A percentile compares a stretch with the other conserved stretches of the same genome.
Evolutionary conservation across 2,888 invertebrate species (phyloP).

Genomic region (Eilema griseolum): DNA sequence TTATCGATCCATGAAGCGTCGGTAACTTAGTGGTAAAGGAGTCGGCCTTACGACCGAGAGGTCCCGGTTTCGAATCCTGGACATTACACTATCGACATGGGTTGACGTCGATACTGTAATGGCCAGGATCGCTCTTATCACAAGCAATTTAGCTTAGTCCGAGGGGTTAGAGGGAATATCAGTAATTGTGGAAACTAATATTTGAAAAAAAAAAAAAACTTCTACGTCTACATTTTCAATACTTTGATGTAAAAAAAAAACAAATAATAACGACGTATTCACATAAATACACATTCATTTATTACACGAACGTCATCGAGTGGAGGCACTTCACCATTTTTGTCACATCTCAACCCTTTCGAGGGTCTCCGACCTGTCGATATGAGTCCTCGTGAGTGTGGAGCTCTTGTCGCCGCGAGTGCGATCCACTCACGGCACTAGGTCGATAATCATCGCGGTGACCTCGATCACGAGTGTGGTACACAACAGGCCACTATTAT

Average conservation of each 20-base stretch:
- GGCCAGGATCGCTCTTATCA: no score
- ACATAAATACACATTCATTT: background rate
- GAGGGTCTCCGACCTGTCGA: constrained; percentile 8
- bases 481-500: constrained; percentile 10
- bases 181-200: no score
- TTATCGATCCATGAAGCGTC: no score
- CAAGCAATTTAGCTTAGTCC: no score
- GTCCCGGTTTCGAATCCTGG: no score
- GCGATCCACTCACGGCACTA: constrained; percentile 7
- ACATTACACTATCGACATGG: no score
- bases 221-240: no score
- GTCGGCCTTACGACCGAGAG: no score
- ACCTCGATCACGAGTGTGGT: constrained; percentile 23
- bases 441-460: constrained; percentile 21
- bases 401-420: constrained; percentile 10
- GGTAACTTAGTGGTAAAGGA: no score
- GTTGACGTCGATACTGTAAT: no score
- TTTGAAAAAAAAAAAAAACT: no score
- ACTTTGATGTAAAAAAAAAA: background rate
- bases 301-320: background rate
- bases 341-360: background rate
- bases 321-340: background rate
- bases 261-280: background rate
- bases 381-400: constrained; percentile 1
- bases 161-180: no score